Percentiles rank a stretch among this genome's conserved stretches.
These are phyloP conservation scores for Python bivittatus DNA, from an alignment of 2,113 vertebrate genomes.

Conservation along the genomic window DNA sequence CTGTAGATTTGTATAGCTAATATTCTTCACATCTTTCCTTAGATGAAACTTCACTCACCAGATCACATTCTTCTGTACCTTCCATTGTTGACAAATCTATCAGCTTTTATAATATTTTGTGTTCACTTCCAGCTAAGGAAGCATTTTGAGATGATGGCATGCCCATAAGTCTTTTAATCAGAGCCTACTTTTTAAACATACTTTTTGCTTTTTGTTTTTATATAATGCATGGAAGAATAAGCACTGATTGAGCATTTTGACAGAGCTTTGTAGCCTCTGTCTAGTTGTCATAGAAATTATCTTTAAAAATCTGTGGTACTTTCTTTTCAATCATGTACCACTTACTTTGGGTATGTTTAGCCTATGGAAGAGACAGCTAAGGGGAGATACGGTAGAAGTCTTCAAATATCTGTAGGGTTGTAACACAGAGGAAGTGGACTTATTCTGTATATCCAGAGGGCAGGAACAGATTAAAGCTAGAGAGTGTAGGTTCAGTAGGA, in stretches of 20 bases:
- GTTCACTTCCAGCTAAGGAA: background rate
- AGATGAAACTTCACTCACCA: background rate
- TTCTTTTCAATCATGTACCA: background rate
- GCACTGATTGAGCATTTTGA: background rate
- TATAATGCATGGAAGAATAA: background rate
- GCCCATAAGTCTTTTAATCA: slow-evolving; percentile 26
- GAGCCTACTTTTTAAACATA: slow-evolving; percentile 30
- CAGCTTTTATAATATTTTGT: slow-evolving; percentile 1
- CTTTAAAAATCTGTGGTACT: background rate
- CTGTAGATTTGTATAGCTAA: background rate
- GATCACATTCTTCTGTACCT: background rate
- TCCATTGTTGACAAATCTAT: slow-evolving; percentile 1
- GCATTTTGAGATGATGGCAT: slow-evolving; percentile 25
- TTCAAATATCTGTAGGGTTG: background rate
- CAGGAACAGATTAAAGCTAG: background rate
- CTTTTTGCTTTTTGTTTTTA: slow-evolving; percentile 20
- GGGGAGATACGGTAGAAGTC: background rate
- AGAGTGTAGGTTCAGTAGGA: background rate
- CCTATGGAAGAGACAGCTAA: background rate
- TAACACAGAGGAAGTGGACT: background rate
- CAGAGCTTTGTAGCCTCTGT: background rate
- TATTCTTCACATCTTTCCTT: background rate
- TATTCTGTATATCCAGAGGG: background rate
- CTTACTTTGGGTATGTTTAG: background rate
- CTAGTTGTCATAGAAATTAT: background rate